Conservation (phyloP, 2,888 invertebrate species). For the Nebria salina region DNA sequence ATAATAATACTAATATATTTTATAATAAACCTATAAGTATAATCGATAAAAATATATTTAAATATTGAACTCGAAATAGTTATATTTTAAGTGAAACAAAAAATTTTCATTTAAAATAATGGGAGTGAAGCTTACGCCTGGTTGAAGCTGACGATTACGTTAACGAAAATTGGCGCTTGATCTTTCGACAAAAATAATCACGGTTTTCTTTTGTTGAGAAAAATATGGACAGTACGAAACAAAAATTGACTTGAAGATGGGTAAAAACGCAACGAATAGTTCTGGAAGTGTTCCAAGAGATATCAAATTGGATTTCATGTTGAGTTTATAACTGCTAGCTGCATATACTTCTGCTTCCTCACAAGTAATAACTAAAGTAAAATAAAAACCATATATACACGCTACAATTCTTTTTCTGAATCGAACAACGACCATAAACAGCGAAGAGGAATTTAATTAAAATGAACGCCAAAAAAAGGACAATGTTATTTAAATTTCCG, state of each 20-base stretch:
- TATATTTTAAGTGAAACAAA: too few relatives aligned
- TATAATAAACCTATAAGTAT: too few relatives aligned
- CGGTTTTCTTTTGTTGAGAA: conserved; percentile 40
- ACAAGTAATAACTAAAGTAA: neutral
- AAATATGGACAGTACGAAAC: conserved; percentile 41
- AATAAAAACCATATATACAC: conserved; percentile 19
- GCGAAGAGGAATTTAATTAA: conserved; percentile 41
- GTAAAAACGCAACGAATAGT: conserved; percentile 16
- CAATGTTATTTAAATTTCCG: conserved; percentile 39
- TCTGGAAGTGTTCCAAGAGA: conserved; percentile 41
- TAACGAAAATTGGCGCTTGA: conserved; percentile 40
- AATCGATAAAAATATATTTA: too few relatives aligned
- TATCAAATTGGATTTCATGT: conserved; percentile 38
- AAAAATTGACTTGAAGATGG: conserved; percentile 20
- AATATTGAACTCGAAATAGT: too few relatives aligned
- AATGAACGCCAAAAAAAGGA: conserved; percentile 26
- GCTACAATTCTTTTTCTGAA: conserved; percentile 14
- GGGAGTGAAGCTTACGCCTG: neutral
- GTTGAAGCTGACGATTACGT: neutral
- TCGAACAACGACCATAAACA: conserved; percentile 19
- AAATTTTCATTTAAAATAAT: neutral
- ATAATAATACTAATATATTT: too few relatives aligned
- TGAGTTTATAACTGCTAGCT: conserved; percentile 30
- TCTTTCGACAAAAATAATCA: conserved; percentile 24
- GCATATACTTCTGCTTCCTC: conserved; percentile 7